These are phyloP conservation scores for Noctua fimbriata DNA, from an alignment of 2,888 invertebrate species.

Conservation along the genomic window DNA sequence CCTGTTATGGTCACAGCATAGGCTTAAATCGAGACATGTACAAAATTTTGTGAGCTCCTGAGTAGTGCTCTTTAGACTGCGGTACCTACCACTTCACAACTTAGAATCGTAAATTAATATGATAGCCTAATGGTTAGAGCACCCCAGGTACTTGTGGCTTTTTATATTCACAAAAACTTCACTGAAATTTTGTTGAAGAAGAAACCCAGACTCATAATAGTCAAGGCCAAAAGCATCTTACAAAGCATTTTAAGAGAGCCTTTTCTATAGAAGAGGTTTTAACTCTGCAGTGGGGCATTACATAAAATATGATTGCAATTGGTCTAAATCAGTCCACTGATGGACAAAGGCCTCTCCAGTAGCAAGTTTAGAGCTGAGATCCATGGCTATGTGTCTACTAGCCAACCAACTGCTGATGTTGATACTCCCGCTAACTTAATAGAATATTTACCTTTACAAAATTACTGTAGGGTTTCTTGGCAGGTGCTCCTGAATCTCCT, in stretches of 20 bases:
- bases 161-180: neutral
- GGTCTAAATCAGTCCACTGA: neutral
- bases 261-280: neutral
- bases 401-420: neutral
- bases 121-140: neutral
- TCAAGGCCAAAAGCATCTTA: neutral
- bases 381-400: neutral
- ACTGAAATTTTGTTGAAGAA: neutral
- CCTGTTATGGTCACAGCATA: neutral
- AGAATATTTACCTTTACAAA: conserved; percentile 91
- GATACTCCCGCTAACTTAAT: neutral
- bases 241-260: too few species aligned
- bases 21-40: neutral
- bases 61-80: neutral
- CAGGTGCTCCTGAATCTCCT: conserved; percentile 78
- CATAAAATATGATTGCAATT: neutral
- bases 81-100: neutral
- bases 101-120: neutral
- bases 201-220: neutral
- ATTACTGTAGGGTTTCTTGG: conserved; percentile 92
- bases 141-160: neutral
- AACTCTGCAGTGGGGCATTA: too few species aligned
- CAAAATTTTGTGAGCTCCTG: neutral
- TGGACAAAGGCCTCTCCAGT: neutral
- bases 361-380: neutral